Evolutionary conservation across 2,888 invertebrate genomes (phyloP).

Genomic region (Rotaria socialis): DNA sequence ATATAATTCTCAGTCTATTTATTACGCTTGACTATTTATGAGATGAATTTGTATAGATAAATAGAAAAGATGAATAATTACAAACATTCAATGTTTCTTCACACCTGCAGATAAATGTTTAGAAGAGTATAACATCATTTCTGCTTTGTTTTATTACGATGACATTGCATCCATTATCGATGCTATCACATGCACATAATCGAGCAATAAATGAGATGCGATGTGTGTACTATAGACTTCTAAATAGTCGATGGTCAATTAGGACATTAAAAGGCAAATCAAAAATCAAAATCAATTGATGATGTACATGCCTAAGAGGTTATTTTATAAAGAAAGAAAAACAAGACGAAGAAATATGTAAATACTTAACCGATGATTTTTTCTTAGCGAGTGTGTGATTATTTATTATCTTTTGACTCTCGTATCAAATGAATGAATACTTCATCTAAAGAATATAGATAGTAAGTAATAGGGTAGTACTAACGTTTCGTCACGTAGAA

Average conservation of each 20-base stretch:
- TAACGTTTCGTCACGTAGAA: not conserved
- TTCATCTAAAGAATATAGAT: not conserved
- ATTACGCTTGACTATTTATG: not conserved
- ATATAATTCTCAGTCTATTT: not conserved
- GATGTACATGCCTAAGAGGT: not conserved
- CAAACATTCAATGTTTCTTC: not conserved
- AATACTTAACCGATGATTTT: not conserved
- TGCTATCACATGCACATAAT: not conserved
- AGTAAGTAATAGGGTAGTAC: not conserved
- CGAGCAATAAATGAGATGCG: not conserved
- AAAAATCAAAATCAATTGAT: not conserved
- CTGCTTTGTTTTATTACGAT: not conserved
- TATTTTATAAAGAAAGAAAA: constrained; percentile 6
- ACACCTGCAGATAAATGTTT: not conserved
- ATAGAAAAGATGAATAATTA: not conserved
- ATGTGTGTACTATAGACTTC: not conserved
- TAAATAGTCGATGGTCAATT: not conserved
- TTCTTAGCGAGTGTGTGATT: not conserved
- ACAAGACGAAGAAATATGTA: not conserved
- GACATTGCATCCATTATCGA: not conserved
- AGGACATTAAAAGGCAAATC: not conserved
- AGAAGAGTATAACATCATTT: not conserved
- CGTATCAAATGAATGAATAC: not conserved
- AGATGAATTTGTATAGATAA: not conserved
- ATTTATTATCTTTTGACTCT: not conserved